Conservation (phyloP, 2,888 invertebrate species). For the Argynnis bischoffii region DNA sequence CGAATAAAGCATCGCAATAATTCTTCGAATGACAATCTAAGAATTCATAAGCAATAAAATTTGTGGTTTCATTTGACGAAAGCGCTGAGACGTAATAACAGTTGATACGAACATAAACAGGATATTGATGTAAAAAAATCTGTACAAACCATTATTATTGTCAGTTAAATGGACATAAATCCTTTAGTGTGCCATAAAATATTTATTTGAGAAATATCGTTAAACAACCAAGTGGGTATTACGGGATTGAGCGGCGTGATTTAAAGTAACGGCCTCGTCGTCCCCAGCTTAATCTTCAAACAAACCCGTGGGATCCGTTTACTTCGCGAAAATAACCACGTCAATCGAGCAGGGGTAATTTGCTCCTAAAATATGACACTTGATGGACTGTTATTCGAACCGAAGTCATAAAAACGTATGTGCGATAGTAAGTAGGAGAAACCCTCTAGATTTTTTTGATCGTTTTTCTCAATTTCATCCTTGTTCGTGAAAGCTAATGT, state of each 20-base stretch:
- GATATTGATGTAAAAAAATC: constrained; percentile 30
- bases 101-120: constrained; percentile 25
- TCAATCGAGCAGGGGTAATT: constrained; percentile 27
- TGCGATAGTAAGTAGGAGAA: background rate
- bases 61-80: constrained; percentile 5
- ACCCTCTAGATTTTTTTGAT: constrained; percentile 1
- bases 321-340: constrained; percentile 32
- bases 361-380: constrained; percentile 36
- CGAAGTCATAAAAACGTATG: constrained; percentile 31
- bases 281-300: constrained; percentile 28
- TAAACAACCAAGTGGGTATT: constrained; percentile 32
- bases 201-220: constrained; percentile 32
- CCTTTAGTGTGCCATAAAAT: constrained; percentile 29
- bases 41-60: constrained; percentile 17
- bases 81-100: constrained; percentile 22
- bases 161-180: constrained; percentile 33
- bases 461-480: constrained; percentile 1
- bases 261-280: constrained; percentile 28
- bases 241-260: constrained; percentile 32
- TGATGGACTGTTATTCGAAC: constrained; percentile 37
- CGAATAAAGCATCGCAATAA: background rate
- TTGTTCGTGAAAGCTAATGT: constrained; percentile 7
- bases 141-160: constrained; percentile 27
- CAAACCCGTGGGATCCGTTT: constrained; percentile 32
- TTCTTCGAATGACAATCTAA: background rate